Conservation (phyloP, 2,113 vertebrate species). For the Morone saxatilis region DNA sequence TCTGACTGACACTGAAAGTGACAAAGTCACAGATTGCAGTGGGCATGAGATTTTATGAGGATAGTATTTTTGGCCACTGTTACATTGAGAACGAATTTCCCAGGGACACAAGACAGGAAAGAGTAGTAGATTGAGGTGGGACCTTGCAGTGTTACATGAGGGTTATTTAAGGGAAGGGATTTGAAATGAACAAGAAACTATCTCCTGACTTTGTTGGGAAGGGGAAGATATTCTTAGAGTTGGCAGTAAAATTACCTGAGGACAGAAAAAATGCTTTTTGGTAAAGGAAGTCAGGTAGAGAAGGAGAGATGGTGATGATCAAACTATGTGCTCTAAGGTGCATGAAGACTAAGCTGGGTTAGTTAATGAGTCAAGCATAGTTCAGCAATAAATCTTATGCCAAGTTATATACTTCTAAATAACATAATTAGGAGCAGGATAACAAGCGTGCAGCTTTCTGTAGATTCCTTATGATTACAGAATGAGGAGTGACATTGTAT, state of each 20-base stretch:
- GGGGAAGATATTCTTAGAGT: slow-evolving; percentile 28
- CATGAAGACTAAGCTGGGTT: background rate
- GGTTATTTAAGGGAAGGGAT: slow-evolving; percentile 45
- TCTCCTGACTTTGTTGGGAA: slow-evolving; percentile 36
- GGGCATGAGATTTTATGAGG: slow-evolving; percentile 36
- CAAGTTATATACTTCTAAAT: background rate
- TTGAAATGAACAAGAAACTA: slow-evolving; percentile 40
- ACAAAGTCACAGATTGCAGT: slow-evolving; percentile 19
- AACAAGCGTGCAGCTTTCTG: background rate
- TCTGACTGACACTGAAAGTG: slow-evolving; percentile 23
- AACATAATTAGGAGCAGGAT: background rate
- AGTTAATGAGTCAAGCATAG: background rate
- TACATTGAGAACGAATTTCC: slow-evolving; percentile 30
- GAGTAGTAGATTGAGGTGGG: slow-evolving; percentile 38
- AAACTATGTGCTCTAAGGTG: background rate
- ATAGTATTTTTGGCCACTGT: slow-evolving; percentile 36
- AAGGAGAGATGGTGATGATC: background rate
- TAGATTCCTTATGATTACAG: background rate
- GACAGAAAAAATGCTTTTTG: background rate
- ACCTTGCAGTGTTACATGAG: slow-evolving; percentile 32
- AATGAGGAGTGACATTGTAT: background rate
- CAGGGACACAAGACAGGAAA: slow-evolving; percentile 30
- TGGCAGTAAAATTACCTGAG: slow-evolving; percentile 14
- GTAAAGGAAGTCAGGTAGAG: background rate
- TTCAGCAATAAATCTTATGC: background rate